Conservation (phyloP, 2,113 vertebrate genomes). For the Arvicanthis niloticus region DNA sequence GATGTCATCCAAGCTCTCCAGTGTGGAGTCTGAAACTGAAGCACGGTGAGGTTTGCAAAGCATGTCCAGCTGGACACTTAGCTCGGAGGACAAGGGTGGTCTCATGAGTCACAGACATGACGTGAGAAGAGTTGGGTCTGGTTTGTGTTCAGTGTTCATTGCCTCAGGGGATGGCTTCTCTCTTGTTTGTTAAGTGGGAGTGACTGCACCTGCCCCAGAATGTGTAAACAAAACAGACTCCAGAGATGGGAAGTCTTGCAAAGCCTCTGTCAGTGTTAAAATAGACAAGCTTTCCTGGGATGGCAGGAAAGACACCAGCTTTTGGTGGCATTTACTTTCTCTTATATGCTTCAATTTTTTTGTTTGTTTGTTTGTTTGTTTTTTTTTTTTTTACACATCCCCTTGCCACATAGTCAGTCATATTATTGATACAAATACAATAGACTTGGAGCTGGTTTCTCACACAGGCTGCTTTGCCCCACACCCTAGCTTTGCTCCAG, state of each 20-base stretch:
- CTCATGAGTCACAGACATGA: neutral
- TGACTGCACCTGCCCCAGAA: neutral
- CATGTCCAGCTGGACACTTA: neutral
- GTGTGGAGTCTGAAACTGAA: neutral
- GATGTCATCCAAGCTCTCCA: neutral
- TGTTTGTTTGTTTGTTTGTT: no score
- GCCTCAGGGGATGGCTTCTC: neutral
- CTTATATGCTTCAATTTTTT: neutral
- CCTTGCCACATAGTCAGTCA: neutral
- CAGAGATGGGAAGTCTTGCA: neutral
- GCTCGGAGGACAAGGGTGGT: neutral
- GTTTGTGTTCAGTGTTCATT: neutral
- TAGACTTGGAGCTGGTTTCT: neutral
- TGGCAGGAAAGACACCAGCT: neutral
- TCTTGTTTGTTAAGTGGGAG: neutral
- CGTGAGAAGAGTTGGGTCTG: constrained; percentile 6
- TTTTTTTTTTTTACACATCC: neutral
- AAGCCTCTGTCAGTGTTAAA: neutral
- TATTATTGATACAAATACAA: neutral
- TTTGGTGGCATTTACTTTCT: neutral
- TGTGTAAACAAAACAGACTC: neutral
- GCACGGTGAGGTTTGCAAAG: neutral
- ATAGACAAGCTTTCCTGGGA: neutral
- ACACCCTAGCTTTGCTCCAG: neutral
- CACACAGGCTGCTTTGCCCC: neutral